These are phyloP conservation scores for Mythimna loreyi DNA, from an alignment of 2,888 invertebrate genomes.

Conservation along the genomic window DNA sequence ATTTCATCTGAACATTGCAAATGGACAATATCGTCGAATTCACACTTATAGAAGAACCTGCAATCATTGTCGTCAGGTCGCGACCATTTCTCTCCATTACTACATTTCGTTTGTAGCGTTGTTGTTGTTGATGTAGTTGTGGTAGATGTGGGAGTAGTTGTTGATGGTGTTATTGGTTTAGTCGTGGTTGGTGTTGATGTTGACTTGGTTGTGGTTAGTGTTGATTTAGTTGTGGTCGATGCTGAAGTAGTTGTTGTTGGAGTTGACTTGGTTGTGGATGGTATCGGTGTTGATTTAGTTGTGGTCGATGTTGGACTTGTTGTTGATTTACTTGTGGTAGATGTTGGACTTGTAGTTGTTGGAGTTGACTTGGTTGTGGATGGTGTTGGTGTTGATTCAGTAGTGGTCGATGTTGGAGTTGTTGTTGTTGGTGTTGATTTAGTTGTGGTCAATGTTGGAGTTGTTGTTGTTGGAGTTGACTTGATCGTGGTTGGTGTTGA, in stretches of 20 bases:
- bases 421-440: too few relatives aligned
- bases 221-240: not conserved
- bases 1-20: constrained; percentile 8
- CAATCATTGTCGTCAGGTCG: constrained; percentile 5
- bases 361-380: too few relatives aligned
- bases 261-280: too few relatives aligned
- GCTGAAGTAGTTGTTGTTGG: not conserved
- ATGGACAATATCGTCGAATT: constrained; percentile 4
- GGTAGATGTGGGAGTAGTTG: not conserved
- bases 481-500: too few relatives aligned
- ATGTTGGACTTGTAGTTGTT: too few relatives aligned
- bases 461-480: too few relatives aligned
- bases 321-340: too few relatives aligned
- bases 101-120: not conserved
- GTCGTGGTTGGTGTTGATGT: not conserved
- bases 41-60: constrained; percentile 23
- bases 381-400: too few relatives aligned
- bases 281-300: too few relatives aligned
- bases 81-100: not conserved
- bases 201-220: not conserved
- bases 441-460: too few relatives aligned
- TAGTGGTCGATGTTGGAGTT: too few relatives aligned
- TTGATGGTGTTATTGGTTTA: not conserved
- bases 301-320: too few relatives aligned
- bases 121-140: not conserved